Base-by-base conservation (phyloP, 2,113 vertebrate genomes). In the Sardina pilchardus region DNA sequence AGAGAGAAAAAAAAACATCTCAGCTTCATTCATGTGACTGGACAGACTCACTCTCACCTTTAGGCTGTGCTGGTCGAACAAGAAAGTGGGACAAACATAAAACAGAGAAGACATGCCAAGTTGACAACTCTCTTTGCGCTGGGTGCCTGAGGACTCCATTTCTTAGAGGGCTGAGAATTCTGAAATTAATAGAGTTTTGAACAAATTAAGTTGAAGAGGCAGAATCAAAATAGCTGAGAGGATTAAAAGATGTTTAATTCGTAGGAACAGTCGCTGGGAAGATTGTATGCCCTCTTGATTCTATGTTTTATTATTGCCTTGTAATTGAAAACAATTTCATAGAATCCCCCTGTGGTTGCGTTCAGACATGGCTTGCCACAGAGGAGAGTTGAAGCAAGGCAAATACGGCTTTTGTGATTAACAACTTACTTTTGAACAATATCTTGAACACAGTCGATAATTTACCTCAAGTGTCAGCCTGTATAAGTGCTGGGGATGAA, bases 241-340 rank as follows among this genome's bases (percentile, higher is more conserved):
- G 91, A 92, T 93, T 92, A 92, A 85, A 89, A 84, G 78, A 48
- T 90, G 86, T 93, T 93, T 93, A 92, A 92, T 92, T 92, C 91
- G 89, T 90, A 89, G 92, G 90, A 93, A 88, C 91, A 93, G 89
- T 86, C 87, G 78, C 87, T 88, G 89, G 86, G 89, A 89, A 83
- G 81, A 36, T 56, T 88, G 85, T 81, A 42, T 84, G 71, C 56
- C 86, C 86, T 34, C 30, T 36, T 75, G 84, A 86, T 82, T 87
- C 85, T 90, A 82, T 90, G 86, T 85, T 84, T 82, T 89, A 81
- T 88, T 59, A 90, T 78, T 90, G 78, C 71, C 88, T 91, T 92
- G 90, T 90, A 91, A 91, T 89, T 91, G 85, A 86, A 91, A 92
- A 88, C 89, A 86, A 80, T 87, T 90, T 90, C 67, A 87, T 81